Evolutionary conservation across 92 coral and sea anemone genomes (phyloP).

Genomic region (Pocillopora meandrina): DNA sequence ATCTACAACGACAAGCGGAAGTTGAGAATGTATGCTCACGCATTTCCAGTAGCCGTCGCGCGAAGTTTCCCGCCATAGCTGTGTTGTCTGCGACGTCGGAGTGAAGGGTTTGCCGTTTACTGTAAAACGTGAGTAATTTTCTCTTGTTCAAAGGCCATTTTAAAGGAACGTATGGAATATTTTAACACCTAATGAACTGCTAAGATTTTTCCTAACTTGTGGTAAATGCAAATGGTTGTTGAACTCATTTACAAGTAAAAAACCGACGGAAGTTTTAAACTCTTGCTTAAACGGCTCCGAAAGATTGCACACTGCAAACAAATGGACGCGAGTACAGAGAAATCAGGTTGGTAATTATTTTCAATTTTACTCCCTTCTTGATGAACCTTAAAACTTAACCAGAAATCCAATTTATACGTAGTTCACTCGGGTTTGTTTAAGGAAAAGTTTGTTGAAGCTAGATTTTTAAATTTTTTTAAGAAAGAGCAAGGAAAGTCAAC

Average conservation of each 20-base stretch:
- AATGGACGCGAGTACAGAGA: conserved; percentile 7
- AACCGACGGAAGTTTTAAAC: conserved; percentile 16
- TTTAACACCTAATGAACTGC: conserved; percentile 34
- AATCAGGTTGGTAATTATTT: conserved; percentile 25
- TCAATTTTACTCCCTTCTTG: neutral
- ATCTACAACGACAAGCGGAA: neutral
- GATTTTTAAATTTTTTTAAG: conserved; percentile 12
- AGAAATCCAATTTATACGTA: conserved; percentile 8
- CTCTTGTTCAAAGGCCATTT: conserved; percentile 43
- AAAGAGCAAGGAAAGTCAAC: conserved; percentile 33
- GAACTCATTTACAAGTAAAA: conserved; percentile 27
- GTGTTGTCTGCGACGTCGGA: conserved; percentile 42
- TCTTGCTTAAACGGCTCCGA: conserved; percentile 40
- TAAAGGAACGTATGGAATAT: neutral
- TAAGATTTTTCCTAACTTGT: conserved; percentile 36
- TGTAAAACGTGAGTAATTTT: conserved; percentile 45
- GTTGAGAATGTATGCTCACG: neutral
- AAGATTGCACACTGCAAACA: conserved; percentile 11
- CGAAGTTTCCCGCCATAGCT: conserved; percentile 20
- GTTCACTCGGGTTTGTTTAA: conserved; percentile 14
- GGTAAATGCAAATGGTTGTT: conserved; percentile 21
- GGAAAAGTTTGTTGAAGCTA: conserved; percentile 5
- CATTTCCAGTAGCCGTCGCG: conserved; percentile 44
- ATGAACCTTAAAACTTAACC: neutral
- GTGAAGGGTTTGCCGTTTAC: conserved; percentile 37